Conservation (phyloP, 1,140 invertebrate genomes). For the Nasonia giraulti region DNA sequence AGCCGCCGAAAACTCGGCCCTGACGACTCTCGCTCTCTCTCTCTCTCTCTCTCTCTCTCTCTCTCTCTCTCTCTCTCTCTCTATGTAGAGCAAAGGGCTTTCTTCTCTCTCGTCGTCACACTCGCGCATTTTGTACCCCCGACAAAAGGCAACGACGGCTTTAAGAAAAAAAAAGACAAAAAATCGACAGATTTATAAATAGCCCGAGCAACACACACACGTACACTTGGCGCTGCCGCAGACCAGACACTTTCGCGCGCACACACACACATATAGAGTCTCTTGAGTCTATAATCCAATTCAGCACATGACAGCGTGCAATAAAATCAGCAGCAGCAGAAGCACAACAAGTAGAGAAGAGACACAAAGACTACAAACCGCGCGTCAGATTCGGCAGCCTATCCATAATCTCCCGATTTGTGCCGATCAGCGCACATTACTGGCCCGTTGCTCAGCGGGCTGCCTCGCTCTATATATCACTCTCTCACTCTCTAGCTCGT, state of each 20-base stretch:
- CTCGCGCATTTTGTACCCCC: too few species aligned
- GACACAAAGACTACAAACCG: conserved; percentile 61
- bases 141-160: background rate
- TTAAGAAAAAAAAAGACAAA: background rate
- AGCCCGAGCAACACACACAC: background rate
- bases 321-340: background rate
- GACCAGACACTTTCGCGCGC: background rate
- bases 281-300: background rate
- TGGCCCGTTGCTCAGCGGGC: conserved; percentile 46
- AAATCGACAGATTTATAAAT: conserved; percentile 37
- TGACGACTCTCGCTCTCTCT: too few species aligned
- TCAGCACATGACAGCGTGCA: background rate
- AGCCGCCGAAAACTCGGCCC: too few species aligned
- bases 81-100: too few species aligned
- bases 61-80: too few species aligned
- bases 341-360: background rate
- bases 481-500: background rate
- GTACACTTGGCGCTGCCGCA: background rate
- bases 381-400: conserved; percentile 64
- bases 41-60: too few species aligned
- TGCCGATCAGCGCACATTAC: conserved; percentile 67
- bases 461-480: background rate
- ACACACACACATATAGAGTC: background rate
- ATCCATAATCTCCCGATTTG: conserved; percentile 69
- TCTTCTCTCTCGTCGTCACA: too few species aligned